Base-by-base conservation (phyloP, 2,113 vertebrate genomes). In the Ceuthmochares aereus region DNA sequence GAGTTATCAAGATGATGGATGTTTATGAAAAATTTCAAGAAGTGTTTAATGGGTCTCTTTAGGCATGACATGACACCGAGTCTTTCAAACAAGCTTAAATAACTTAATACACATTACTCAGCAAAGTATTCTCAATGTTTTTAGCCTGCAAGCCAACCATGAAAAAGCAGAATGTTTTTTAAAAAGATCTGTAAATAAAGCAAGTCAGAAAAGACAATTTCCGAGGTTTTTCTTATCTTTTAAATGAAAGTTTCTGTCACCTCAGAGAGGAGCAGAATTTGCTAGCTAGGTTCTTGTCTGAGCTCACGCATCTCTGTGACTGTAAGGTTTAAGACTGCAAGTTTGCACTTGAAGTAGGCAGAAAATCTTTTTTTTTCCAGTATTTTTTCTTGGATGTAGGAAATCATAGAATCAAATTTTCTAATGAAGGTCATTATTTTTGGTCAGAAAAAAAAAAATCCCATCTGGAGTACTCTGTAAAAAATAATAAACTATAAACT, bases 31-130 rank as follows among this genome's bases (percentile, higher is more conserved):
- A 66, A 34, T 78, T 59, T 92, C 52, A 72, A 72, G 27, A 60
- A 54, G 15, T 67, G 26, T 18, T 36, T 88, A 78, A 43, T 86
- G 22, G 14, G 54, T 94, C 37, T 90, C 80, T 64, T 90, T 81
- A 78, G 72, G 43, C 49, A 54, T 36, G 26, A 55, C 70, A 59
- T 75, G 68, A 64, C 40, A 56, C 17, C 3, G 17, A 87, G n/a
- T 78, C 64, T 78, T 81, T 93, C 30, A 72, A 93, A 72, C 29
- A 69, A 64, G 56, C 56, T 81, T 88, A 78, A 90, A 88, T 88
- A 85, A 83, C 85, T 76, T 87, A 74, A 56, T 75, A 63, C 55
- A 20, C 43, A 75, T 94, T 91, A 43, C 23, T 76, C 25, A 40
- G 23, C 30, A 62, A 84, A 43, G 66, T 43, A 37, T 84, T 75